Evolutionary conservation across 2,888 invertebrate species (phyloP).

Genomic region (Epirrhoe tristata): DNA sequence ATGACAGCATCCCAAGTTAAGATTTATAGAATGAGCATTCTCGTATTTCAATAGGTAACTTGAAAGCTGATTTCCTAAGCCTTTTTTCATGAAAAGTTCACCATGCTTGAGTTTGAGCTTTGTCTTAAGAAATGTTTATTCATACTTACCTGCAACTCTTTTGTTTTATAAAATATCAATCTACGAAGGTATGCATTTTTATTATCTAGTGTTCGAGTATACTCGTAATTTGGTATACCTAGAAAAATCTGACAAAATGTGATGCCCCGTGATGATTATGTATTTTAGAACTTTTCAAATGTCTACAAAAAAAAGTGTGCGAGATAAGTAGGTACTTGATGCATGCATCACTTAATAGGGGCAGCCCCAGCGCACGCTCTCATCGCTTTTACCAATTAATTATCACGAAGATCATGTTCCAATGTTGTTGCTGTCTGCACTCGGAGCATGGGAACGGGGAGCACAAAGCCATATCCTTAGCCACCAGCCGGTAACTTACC

Average conservation of each 20-base stretch:
- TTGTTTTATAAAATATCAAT: no score
- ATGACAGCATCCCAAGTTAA: neutral
- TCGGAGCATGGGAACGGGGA: slow-evolving; percentile 69
- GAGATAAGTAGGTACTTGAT: slow-evolving; percentile 46
- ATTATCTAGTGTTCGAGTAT: no score
- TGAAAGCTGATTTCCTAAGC: neutral
- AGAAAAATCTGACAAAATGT: no score
- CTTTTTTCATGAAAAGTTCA: neutral
- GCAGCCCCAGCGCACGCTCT: slow-evolving; percentile 68
- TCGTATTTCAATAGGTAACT: neutral
- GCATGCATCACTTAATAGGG: slow-evolving; percentile 67
- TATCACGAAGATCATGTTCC: slow-evolving; percentile 80
- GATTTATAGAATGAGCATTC: neutral
- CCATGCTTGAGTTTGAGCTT: neutral
- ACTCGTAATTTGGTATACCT: no score
- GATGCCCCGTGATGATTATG: no score
- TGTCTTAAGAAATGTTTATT: neutral
- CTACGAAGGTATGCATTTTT: no score
- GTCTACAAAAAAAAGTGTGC: neutral
- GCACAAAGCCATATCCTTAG: slow-evolving; percentile 21
- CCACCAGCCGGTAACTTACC: neutral
- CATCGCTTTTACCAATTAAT: slow-evolving; percentile 74
- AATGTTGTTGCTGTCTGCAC: slow-evolving; percentile 65
- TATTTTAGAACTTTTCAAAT: no score
- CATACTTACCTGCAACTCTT: no score